These are phyloP conservation scores for Pristionchus fissidentatus DNA, from an alignment of 2,888 invertebrate genomes.

Conservation along the genomic window DNA sequence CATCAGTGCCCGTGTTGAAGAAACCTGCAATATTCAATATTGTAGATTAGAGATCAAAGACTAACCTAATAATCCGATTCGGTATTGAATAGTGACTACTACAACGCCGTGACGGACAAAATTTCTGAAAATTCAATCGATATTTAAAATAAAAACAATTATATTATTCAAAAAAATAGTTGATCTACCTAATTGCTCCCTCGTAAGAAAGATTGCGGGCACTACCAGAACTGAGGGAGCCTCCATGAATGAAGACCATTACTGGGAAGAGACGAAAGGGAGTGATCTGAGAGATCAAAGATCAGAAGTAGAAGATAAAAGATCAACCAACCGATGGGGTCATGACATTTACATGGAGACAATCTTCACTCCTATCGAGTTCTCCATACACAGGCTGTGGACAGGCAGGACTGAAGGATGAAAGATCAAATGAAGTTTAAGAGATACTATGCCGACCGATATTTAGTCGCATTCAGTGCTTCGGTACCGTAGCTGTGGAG, in stretches of 20 bases:
- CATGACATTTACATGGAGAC: conserved; percentile 7
- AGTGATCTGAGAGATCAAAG: background rate
- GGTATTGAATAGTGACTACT: background rate
- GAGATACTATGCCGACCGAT: background rate
- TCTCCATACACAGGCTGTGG: background rate
- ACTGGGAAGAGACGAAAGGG: background rate
- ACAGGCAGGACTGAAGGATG: background rate
- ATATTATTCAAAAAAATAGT: too few relatives aligned
- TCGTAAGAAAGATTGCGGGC: background rate
- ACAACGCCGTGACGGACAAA: background rate
- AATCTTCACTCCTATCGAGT: background rate
- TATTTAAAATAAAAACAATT: too few relatives aligned
- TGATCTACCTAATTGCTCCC: background rate
- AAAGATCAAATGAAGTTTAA: background rate
- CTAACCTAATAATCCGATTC: background rate
- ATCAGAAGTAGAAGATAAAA: background rate
- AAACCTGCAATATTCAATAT: background rate
- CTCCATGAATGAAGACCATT: background rate
- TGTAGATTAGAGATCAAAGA: background rate
- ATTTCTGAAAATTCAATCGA: too few relatives aligned
- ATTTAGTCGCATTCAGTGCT: background rate
- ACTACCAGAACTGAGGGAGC: background rate
- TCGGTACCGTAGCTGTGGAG: background rate
- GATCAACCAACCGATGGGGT: background rate
- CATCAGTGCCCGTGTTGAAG: background rate